phyloP scores from a whole-genome alignment of 2,113 vertebrate species.

The Misgurnus mizolepis region DNA sequence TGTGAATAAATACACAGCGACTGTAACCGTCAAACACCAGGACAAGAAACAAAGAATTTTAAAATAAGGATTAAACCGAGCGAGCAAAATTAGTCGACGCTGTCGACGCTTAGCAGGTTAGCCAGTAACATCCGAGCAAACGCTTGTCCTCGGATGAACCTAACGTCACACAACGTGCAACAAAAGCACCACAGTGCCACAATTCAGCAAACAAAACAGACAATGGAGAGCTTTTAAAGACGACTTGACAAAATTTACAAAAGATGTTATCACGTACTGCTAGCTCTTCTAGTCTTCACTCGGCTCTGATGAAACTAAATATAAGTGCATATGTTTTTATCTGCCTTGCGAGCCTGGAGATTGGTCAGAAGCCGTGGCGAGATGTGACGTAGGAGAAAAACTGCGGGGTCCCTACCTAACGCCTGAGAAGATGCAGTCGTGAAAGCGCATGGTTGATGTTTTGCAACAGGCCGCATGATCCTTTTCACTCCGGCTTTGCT shows the following conservation, averaged over 20 bases:
- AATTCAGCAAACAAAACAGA: constrained; percentile 7
- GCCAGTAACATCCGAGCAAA: constrained; percentile 56
- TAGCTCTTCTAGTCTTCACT: not conserved
- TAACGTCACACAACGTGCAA: constrained; percentile 51
- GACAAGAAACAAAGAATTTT: not conserved
- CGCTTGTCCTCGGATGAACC: constrained; percentile 65
- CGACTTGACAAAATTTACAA: not conserved
- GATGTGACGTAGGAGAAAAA: constrained; percentile 87
- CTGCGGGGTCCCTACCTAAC: constrained; percentile 76
- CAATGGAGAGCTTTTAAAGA: not conserved
- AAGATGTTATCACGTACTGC: not conserved
- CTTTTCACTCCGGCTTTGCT: not conserved
- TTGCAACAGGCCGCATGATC: not conserved
- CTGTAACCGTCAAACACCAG: not conserved
- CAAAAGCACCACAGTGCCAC: constrained; percentile 46
- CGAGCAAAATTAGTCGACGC: not conserved
- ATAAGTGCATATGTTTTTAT: constrained; percentile 66
- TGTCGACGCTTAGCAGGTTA: constrained; percentile 36
- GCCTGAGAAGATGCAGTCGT: constrained; percentile 72
- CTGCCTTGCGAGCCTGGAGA: constrained; percentile 71
- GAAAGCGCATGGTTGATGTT: constrained; percentile 64
- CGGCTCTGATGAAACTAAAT: constrained; percentile 19
- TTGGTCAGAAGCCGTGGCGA: constrained; percentile 90
- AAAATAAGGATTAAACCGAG: not conserved
- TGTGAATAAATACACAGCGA: not conserved